phyloP scores from a whole-genome alignment of 2,888 invertebrate species.

The Hybos culiciformis region DNA sequence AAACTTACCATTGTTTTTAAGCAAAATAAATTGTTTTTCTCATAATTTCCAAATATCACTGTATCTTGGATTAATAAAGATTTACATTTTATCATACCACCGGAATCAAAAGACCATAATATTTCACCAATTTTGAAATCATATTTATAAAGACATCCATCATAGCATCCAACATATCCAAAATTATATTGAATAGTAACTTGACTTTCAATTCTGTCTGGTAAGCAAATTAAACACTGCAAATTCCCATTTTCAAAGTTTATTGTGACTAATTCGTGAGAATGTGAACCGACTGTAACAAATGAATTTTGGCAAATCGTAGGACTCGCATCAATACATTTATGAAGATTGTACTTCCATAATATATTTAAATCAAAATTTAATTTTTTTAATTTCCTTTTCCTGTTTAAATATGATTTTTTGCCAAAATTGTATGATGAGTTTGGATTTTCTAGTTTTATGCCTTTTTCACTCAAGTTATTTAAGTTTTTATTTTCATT shows the following conservation, averaged over 20 bases:
- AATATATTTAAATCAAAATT: neutral
- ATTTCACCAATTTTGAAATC: conserved; percentile 38
- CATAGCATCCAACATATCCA: conserved; percentile 63
- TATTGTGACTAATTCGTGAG: conserved; percentile 51
- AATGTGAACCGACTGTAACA: conserved; percentile 57
- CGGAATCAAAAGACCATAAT: conserved; percentile 45
- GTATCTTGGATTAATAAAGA: conserved; percentile 53
- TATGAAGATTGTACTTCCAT: conserved; percentile 33
- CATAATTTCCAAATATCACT: conserved; percentile 40
- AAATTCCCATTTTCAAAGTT: conserved; percentile 40
- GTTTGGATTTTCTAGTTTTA: neutral
- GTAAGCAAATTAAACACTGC: conserved; percentile 39
- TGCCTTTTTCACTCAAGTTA: neutral
- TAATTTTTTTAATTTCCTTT: too few species aligned
- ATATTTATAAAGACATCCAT: conserved; percentile 57
- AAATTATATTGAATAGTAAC: conserved; percentile 29
- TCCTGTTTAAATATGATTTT: neutral
- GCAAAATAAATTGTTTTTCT: too few species aligned
- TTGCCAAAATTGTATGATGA: neutral
- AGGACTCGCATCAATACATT: conserved; percentile 75
- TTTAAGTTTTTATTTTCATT: neutral
- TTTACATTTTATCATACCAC: conserved; percentile 31
- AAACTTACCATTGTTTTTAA: too few species aligned
- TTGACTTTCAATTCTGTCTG: conserved; percentile 61
- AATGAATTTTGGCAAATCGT: conserved; percentile 30